Evolutionary conservation across 2,888 invertebrate species (phyloP).

Genomic region (Diaperis boleti): DNA sequence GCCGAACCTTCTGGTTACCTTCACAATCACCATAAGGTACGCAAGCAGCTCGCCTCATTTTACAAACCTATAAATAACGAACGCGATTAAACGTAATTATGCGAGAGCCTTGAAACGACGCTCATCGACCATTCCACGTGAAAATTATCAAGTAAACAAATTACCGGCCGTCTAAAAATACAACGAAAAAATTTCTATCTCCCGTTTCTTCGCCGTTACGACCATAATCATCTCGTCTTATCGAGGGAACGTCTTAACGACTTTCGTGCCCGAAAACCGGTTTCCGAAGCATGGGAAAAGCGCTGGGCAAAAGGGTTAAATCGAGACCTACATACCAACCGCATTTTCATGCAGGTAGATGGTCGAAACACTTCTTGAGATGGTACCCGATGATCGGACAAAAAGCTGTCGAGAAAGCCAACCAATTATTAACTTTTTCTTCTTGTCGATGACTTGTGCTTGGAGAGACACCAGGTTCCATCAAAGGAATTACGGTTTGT

Average conservation of each 20-base stretch:
- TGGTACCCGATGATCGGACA: too few relatives aligned
- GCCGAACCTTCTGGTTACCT: neutral
- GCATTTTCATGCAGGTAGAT: conserved; percentile 34
- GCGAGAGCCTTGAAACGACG: neutral
- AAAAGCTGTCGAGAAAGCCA: too few relatives aligned
- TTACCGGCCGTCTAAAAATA: conserved; percentile 1
- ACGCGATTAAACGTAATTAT: conserved; percentile 2
- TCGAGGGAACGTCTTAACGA: conserved; percentile 50
- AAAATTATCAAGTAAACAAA: conserved; percentile 3
- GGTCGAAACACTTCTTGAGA: too few relatives aligned
- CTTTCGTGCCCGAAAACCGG: conserved; percentile 50
- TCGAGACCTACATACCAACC: conserved; percentile 26
- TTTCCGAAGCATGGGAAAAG: conserved; percentile 51
- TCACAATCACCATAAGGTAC: conserved; percentile 3
- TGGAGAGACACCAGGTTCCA: too few relatives aligned
- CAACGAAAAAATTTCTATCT: neutral
- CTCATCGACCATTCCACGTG: neutral
- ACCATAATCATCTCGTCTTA: conserved; percentile 25
- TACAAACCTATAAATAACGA: neutral
- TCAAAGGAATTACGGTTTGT: too few relatives aligned
- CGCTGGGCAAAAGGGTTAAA: conserved; percentile 38
- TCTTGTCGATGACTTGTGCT: too few relatives aligned
- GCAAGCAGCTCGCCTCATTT: neutral
- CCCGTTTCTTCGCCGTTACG: conserved; percentile 21
- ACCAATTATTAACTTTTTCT: too few relatives aligned